Conservation (phyloP, 2,113 vertebrate genomes). For the Petaurus breviceps region DNA sequence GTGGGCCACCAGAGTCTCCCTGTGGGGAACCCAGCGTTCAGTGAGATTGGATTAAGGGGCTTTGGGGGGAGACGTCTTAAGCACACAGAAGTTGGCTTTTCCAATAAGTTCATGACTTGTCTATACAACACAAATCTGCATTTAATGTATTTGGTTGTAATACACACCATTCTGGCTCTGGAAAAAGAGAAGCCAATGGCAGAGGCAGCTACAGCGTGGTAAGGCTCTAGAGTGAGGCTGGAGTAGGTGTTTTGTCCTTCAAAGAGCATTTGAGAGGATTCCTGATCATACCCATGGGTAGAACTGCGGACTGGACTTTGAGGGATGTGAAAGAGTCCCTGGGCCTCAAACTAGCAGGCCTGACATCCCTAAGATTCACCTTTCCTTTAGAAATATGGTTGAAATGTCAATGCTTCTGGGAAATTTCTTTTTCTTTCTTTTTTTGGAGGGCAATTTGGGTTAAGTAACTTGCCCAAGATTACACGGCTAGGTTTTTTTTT, state of each 20-base stretch:
- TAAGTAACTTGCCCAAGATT: too few relatives aligned
- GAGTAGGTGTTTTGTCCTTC: background rate
- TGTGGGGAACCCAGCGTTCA: conserved; percentile 23
- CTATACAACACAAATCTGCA: background rate
- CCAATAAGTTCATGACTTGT: background rate
- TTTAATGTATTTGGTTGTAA: background rate
- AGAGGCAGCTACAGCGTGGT: background rate
- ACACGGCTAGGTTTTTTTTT: too few relatives aligned
- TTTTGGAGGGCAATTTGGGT: too few relatives aligned
- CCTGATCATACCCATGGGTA: background rate
- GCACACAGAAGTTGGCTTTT: background rate
- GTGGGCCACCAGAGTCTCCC: conserved; percentile 82
- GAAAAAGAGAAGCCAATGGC: background rate
- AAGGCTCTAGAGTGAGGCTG: background rate
- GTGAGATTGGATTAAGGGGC: background rate
- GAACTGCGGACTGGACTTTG: background rate
- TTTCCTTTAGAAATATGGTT: background rate
- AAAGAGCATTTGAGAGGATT: background rate
- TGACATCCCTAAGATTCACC: background rate
- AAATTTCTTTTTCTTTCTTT: too few relatives aligned
- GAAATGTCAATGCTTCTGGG: background rate
- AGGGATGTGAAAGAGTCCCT: background rate
- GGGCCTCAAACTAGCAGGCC: background rate
- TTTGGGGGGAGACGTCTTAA: background rate
- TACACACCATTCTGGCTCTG: background rate